These are phyloP conservation scores for Argopecten irradians DNA, from an alignment of 1,140 invertebrate genomes.

Conservation along the genomic window DNA sequence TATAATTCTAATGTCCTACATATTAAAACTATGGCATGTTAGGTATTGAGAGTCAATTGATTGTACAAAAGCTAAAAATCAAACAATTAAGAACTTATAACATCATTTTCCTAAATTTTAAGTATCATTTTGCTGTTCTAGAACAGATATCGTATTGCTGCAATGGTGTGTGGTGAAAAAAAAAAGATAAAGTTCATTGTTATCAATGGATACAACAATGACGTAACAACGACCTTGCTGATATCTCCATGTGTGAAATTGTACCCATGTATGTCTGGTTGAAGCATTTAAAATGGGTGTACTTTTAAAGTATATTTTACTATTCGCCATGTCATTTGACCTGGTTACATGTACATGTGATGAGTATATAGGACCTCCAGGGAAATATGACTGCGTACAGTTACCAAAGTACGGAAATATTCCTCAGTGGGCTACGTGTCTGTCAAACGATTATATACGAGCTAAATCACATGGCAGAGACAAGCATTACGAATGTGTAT, in stretches of 20 bases:
- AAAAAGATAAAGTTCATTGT: not conserved
- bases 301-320: not conserved
- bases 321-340: not conserved
- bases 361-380: not conserved
- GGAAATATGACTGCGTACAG: not conserved
- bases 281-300: not conserved
- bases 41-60: too few species aligned
- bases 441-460: conserved; percentile 34
- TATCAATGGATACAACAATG: not conserved
- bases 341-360: not conserved
- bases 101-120: too few species aligned
- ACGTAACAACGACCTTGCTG: not conserved
- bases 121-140: too few species aligned
- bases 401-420: not conserved
- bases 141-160: too few species aligned
- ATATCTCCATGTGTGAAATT: not conserved
- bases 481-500: not conserved
- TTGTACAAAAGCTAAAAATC: too few species aligned
- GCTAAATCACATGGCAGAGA: not conserved
- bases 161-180: not conserved
- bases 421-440: conserved; percentile 37
- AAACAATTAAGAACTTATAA: too few species aligned
- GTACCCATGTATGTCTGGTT: not conserved
- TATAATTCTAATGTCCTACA: too few species aligned
- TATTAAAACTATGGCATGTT: too few species aligned